These are phyloP conservation scores for Onychostoma macrolepis DNA, from an alignment of 2,113 vertebrate species.

Conservation along the genomic window DNA sequence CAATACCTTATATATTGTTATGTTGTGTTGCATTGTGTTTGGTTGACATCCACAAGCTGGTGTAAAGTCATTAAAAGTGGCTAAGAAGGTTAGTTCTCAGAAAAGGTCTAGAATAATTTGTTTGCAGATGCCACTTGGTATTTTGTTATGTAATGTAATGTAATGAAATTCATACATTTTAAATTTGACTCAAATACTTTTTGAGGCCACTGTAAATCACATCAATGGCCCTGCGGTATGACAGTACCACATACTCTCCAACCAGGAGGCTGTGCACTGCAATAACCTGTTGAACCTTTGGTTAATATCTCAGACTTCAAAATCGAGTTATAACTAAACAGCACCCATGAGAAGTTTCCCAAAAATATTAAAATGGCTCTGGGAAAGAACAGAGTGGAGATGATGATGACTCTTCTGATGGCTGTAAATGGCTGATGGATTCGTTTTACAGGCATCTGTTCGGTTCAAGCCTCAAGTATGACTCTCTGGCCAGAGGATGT, in stretches of 20 bases:
- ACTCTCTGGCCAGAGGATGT: constrained; percentile 9
- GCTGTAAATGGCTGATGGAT: constrained; percentile 23
- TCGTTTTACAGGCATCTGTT: constrained; percentile 28
- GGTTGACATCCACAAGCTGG: too few relatives aligned
- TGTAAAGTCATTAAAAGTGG: background rate
- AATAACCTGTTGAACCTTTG: constrained; percentile 16
- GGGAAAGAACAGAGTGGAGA: constrained; percentile 6
- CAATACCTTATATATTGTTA: background rate
- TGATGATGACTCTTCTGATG: constrained; percentile 23
- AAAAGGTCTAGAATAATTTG: background rate
- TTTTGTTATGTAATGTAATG: constrained; percentile 6
- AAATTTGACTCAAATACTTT: background rate
- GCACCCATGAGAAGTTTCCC: constrained; percentile 7
- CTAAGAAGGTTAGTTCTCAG: background rate
- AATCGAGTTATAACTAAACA: constrained; percentile 16
- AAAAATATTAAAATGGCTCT: constrained; percentile 23
- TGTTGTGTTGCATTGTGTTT: background rate
- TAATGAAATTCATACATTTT: background rate
- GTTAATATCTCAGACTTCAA: background rate
- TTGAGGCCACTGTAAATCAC: background rate
- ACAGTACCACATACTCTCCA: background rate
- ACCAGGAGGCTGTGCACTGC: background rate
- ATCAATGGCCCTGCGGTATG: background rate
- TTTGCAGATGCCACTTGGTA: background rate
- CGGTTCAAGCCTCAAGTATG: constrained; percentile 18